Evolutionary conservation across 2,888 invertebrate species (phyloP), one percentile per base, ranked within the genome.

Genomic region (Antheraea assamensis): DNA sequence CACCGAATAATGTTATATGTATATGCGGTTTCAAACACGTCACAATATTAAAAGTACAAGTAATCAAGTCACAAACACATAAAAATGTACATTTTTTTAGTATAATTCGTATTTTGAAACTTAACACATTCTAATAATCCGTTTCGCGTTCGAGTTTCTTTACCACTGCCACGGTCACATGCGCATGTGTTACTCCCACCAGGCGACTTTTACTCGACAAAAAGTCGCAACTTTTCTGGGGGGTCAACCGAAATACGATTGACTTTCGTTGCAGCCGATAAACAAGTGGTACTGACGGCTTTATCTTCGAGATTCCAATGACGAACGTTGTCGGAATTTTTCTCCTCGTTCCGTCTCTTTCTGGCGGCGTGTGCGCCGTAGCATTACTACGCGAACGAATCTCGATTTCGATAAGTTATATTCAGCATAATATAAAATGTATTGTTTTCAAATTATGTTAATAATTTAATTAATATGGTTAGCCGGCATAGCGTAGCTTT

Each of bases 311-410:
- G 82, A 82, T 85, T 83, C 84, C 83, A 78, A 81, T 81, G 82
- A 88, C 85, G 90, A 90, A 89, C 88, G 89, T 79, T 82, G 76
- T 79, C 79, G 76, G 78, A 78, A n/a, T 68, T 68, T 66, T 68
- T 68, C 68, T 68, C 68, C 21, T n/a, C n/a, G 35, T 68, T 68
- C 35, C 10, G 68, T 35, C 68, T 74, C 68, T 72, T 66, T 73
- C 61, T 72, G 31, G 71, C 78, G 71, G 72, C 75, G 55, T 71
- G 68, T 42, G 75, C 75, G 74, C 68, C 73, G 27, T 19, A 73
- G 74, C 64, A 73, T 71, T 77, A 78, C 75, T 72, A 76, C 55
- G 71, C 42, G 66, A 55, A 19, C 64, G 72, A 35, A 77, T 24
- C 75, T 80, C 78, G 68, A 55, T 61, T 31, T 15, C 7, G 19